Percentiles rank a stretch among this genome's conserved stretches.
Conservation (phyloP, 2,797 vertebrate species). For the Oceanodroma leucorhoa region DNA sequence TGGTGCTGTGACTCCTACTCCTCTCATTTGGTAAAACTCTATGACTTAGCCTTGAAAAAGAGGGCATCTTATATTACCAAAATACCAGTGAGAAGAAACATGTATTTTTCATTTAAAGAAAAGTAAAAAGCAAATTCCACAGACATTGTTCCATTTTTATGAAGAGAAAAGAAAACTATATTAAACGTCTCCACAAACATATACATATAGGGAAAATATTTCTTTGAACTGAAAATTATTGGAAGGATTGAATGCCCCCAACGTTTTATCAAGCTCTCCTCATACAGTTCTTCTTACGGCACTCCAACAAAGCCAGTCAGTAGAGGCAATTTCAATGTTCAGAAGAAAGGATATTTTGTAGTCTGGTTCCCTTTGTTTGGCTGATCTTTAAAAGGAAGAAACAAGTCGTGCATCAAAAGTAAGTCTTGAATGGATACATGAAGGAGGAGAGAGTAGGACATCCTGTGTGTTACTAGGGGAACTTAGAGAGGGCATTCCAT, state of each 20-base stretch:
- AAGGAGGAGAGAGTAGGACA: not conserved
- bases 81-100: not conserved
- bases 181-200: not conserved
- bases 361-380: not conserved
- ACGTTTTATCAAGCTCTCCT: not conserved
- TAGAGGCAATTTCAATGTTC: not conserved
- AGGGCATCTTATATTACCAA: not conserved
- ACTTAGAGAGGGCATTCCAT: rapidly evolving
- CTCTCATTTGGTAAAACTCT: not conserved
- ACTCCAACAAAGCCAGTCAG: not conserved
- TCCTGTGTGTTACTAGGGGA: not conserved
- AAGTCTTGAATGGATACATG: not conserved
- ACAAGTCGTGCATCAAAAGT: not conserved
- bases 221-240: not conserved
- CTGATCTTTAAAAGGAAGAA: not conserved
- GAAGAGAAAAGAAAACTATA: not conserved
- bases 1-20: not conserved
- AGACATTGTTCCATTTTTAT: not conserved
- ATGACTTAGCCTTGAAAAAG: not conserved
- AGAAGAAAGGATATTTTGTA: not conserved
- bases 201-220: not conserved
- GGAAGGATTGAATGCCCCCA: not conserved
- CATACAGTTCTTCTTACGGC: not conserved
- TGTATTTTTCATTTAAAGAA: not conserved
- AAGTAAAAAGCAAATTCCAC: not conserved